Evolutionary conservation across 1,140 invertebrate genomes (phyloP), one percentile per base, ranked within the genome.

Genomic region (Charaxes varanes): DNA sequence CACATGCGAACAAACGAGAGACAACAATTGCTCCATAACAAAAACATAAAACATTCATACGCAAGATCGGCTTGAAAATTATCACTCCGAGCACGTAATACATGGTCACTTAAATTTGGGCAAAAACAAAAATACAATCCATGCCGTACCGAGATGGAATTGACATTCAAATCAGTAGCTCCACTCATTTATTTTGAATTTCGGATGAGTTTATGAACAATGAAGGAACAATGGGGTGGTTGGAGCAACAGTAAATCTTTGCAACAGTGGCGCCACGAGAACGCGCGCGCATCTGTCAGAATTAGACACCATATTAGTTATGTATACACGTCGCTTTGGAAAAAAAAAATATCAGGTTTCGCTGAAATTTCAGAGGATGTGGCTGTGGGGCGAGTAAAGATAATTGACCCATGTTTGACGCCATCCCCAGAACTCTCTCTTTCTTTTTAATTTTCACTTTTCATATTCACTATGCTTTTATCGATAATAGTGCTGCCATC

Each of bases 141-240:
- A 70, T 63, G 71, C 72, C 68, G 71, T 77, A 71, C 66, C 68
- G 67, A 52, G 30, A 27, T 8, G 32, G 56, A 48, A 69, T 80
- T 80, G 61, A 74, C 62, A 80, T 80, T 73, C 61, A 68, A 80
- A 80, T 80, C 72, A 71, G 76, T 77, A 80, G 76, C 76, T 35
- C 55, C 40, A 48, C 54, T 59, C 65, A 68, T 74, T 73, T 69
- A 71, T 73, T 77, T 69, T 62, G 68, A 69, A 76, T 77, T 73
- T 63, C 53, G 38, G 59, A 67, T 67, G 55, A 69, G 69, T 62
- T 59, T 47, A n/a, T 15, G 35, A 35, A 80, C 71, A 76, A 77
- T 66, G 53, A 54, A 41, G 17, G 21, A 27, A 77, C 72, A 80
- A 80, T 67, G 54, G 53, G 40, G 41, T 46, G 54, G 76, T 80